Conservation (phyloP, 2,113 vertebrate genomes). For the Porphyrio hochstetteri region DNA sequence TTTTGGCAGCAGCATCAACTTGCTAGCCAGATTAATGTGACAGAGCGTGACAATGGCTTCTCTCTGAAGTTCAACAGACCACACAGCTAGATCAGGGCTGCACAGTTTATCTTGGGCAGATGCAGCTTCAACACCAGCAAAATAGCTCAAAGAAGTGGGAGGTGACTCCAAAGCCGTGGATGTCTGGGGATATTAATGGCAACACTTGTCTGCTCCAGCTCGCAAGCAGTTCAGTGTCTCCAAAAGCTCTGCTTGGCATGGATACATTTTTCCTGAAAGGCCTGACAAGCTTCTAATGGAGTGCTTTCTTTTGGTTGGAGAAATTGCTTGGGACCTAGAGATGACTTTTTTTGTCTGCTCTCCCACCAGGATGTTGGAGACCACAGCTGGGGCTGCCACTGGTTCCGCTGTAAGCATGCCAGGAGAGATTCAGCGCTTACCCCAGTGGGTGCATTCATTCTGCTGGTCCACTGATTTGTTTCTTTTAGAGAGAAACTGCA, state of each 20-base stretch:
- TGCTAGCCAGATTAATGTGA: background rate
- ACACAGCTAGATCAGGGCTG: background rate
- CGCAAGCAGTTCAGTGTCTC: background rate
- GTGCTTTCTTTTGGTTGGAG: background rate
- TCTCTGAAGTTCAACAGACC: background rate
- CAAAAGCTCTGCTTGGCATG: background rate
- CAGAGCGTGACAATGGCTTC: background rate
- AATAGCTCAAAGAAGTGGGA: background rate
- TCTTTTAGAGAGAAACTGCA: background rate
- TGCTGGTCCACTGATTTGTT: background rate
- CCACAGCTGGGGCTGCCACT: background rate
- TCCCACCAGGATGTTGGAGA: rapidly evolving
- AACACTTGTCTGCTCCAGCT: background rate
- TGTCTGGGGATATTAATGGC: background rate
- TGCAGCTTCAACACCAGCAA: background rate
- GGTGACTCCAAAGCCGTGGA: rapidly evolving
- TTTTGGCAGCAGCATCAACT: background rate
- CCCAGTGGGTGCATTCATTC: background rate
- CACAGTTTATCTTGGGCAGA: background rate
- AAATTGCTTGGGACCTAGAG: background rate
- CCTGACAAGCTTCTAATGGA: background rate
- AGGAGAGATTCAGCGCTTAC: background rate
- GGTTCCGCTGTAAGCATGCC: background rate
- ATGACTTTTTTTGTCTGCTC: background rate
- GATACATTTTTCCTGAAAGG: background rate